Base-by-base conservation (phyloP, 2,797 vertebrate genomes). In the Alcedo atthis region DNA sequence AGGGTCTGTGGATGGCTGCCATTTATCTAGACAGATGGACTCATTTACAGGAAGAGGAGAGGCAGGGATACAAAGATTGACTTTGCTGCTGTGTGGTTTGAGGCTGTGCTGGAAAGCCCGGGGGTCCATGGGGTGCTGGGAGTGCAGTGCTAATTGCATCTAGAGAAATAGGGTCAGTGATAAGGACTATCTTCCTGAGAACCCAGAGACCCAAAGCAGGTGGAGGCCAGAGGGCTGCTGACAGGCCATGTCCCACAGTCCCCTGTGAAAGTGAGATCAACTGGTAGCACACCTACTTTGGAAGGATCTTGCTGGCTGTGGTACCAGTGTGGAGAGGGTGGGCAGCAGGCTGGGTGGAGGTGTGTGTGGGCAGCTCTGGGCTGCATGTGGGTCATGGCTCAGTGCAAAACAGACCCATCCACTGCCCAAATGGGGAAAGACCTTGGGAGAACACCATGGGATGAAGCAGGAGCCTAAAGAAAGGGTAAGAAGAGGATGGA, bases 241-340 rank as follows among this genome's bases (percentile, higher is more conserved):
- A 53, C 58, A 22, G 55, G 55, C 22, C 3, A 3, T 46, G 49
- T 57, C 51, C 26, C 37, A 14, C 32, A 69, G 43, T 57, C 46
- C 85, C 40, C 43, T n/a, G 45, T 73, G 35, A 73, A 69, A 71
- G 43, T 46, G 80, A 85, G 59, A 69, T 62, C 57, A 91, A 51
- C 28, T 64, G 49, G 45, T 49, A 80, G 26, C 15, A 74, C 48
- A 46, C 15, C 9, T 40, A 2, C 42, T 83, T 83, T 61, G 77
- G 92, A 83, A 70, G 35, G 43, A 20, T 32, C 55, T 71, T 6
- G 7, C 51, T 81, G 45, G 11, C 40, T 45, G 37, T 1, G 5
- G 30, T 25, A 7, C 37, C 57, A 40, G 46, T 81, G 15, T 26
- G 73, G 62, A 81, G 12, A 0, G 0, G 30, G 45, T 0, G 1